A percentile compares a stretch with the other conserved stretches of the same genome.
Evolutionary conservation across 30 jellyfish, hydroid and myxozoan species (phyloP).

Genomic region (Pelagia noctiluca): DNA sequence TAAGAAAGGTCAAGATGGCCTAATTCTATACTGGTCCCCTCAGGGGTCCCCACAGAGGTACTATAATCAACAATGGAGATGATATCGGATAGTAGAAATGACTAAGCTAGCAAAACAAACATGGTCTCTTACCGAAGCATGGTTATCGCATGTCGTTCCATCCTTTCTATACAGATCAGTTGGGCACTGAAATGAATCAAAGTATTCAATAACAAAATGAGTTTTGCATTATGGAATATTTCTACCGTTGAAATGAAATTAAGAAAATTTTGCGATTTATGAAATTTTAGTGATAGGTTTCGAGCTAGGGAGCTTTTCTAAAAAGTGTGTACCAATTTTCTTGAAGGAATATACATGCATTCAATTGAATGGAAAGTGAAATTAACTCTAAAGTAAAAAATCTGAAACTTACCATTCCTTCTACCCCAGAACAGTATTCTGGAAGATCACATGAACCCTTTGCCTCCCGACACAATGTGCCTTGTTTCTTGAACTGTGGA

Average conservation of each 20-base stretch:
- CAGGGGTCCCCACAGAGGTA: not conserved
- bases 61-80: not conserved
- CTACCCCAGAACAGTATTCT: constrained; percentile 90
- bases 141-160: constrained; percentile 75
- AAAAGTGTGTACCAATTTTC: not conserved
- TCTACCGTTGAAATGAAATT: too few species aligned
- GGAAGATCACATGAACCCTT: constrained; percentile 84
- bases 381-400: too few species aligned
- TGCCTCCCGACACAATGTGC: constrained; percentile 87
- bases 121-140: constrained; percentile 22
- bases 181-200: constrained; percentile 72
- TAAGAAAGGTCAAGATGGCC: not conserved
- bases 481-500: constrained; percentile 83
- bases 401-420: constrained; percentile 68
- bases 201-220: not conserved
- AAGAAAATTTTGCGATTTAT: too few species aligned
- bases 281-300: too few species aligned
- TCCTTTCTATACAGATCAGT: constrained; percentile 51
- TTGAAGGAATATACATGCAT: not conserved
- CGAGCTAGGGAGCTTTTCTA: not conserved
- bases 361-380: not conserved
- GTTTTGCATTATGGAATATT: not conserved
- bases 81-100: too few species aligned
- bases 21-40: not conserved
- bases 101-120: too few species aligned